Evolutionary conservation across 1,140 invertebrate species (phyloP), one percentile per base, ranked within the genome.

Genomic region (Papilio machaon): DNA sequence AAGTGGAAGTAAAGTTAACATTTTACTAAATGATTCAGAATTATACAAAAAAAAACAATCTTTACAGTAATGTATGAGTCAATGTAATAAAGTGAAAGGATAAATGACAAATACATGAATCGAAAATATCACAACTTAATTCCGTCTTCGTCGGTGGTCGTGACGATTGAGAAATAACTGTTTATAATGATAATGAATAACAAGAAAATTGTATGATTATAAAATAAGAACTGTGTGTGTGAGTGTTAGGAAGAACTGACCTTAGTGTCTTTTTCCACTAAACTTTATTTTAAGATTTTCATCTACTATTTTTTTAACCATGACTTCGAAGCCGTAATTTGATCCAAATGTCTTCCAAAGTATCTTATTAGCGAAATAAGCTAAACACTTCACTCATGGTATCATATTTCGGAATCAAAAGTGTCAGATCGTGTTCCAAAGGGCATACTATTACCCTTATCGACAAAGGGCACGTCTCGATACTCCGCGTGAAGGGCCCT

Each of bases 401-500:
- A 52, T 76, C 74, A 47, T 49, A 76, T 52, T 49, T 76, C 47
- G 7, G n/a, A 73, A 73, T 73, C 43, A 23, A 54, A 76, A 52
- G 74, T 76, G 47, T 76, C 9, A 30, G 47, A 35, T 76, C 74
- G 74, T 76, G 74, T 49, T 76, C 47, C 46, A 10, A 9, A 52
- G 73, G 73, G 46, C n/a, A 13, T 15, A 23, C 46, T 52, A 49
- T 47, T 75, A 19, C 74, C 74, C 47, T 76, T 76, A 76, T 76
- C 74, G 74, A 76, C 47, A 47, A 47, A 76, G 19, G 47, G 74
- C 74, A 76, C 74, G 74, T 47, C 38, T 47, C 74, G 23, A 52
- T 76, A 76, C 19, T 47, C 19, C 17, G n/a, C 13, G 74, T 76
- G 23, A 76, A 76, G 74, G 46, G 74, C n/a, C 74, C 74, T 76